These are phyloP conservation scores for Microdon myrmicae DNA, from an alignment of 2,888 invertebrate genomes.

Conservation along the genomic window DNA sequence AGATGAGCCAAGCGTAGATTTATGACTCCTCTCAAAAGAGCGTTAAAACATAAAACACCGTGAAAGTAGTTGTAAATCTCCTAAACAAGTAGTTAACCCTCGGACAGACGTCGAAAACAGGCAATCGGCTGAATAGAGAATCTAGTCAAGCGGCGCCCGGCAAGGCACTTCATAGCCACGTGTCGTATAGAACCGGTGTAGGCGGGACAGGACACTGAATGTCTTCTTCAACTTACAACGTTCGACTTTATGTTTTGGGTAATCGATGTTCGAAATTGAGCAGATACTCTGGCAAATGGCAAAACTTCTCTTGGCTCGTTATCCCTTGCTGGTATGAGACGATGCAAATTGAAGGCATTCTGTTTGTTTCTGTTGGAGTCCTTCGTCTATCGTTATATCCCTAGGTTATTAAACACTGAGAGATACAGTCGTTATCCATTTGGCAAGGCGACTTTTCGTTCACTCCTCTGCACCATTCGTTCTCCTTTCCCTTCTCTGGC, in stretches of 20 bases:
- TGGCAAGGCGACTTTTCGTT: too few relatives aligned
- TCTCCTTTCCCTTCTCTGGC: too few relatives aligned
- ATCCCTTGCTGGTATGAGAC: constrained; percentile 13
- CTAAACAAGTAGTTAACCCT: constrained; percentile 25
- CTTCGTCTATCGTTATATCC: constrained; percentile 16
- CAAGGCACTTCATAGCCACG: not conserved
- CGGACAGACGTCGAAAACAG: constrained; percentile 17
- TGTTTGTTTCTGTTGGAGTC: constrained; percentile 11
- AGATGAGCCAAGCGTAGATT: not conserved
- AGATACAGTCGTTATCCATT: too few relatives aligned
- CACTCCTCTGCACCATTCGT: too few relatives aligned
- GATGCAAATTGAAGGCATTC: constrained; percentile 32
- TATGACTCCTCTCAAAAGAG: not conserved
- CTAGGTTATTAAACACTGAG: too few relatives aligned
- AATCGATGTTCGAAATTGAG: constrained; percentile 5
- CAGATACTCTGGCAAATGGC: constrained; percentile 12
- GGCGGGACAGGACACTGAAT: too few relatives aligned
- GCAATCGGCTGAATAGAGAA: not conserved
- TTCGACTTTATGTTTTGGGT: constrained; percentile 21
- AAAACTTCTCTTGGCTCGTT: constrained; percentile 15
- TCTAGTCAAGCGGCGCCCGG: constrained; percentile 37
- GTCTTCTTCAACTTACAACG: constrained; percentile 9
- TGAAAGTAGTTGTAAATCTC: constrained; percentile 24
- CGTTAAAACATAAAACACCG: constrained; percentile 1
- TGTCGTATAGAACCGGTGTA: not conserved